Conservation (phyloP, 2,797 vertebrate species). For the Clamator glandarius region DNA sequence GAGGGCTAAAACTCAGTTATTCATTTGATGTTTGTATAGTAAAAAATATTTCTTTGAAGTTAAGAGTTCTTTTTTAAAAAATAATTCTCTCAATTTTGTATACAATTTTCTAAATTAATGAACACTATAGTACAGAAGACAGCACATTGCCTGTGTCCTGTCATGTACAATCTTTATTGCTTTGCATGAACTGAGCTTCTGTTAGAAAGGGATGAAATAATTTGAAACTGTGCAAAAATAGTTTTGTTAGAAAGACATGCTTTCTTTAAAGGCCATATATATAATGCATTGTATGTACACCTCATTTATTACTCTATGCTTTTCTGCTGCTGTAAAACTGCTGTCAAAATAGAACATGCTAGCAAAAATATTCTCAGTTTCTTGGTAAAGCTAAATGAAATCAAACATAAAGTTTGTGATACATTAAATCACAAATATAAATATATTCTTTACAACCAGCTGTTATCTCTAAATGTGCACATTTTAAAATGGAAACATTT, state of each 20-base stretch:
- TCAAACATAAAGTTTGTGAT: conserved; percentile 77
- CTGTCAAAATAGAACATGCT: conserved; percentile 62
- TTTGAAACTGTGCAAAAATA: conserved; percentile 32
- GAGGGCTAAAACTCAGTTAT: conserved; percentile 72
- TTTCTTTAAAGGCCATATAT: conserved; percentile 59
- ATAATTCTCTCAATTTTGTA: conserved; percentile 40
- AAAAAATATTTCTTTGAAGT: conserved; percentile 76
- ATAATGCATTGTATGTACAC: conserved; percentile 26
- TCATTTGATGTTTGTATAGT: conserved; percentile 46
- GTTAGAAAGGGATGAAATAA: conserved; percentile 53
- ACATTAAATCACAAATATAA: conserved; percentile 81
- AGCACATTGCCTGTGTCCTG: neutral
- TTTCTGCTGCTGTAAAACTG: conserved; percentile 63
- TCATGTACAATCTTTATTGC: neutral
- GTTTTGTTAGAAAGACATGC: conserved; percentile 59
- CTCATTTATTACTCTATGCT: conserved; percentile 65
- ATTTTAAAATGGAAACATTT: conserved; percentile 77
- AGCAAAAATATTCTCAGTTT: conserved; percentile 65
- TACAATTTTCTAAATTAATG: conserved; percentile 62
- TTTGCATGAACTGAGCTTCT: conserved; percentile 44
- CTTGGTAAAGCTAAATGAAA: conserved; percentile 75
- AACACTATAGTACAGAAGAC: neutral
- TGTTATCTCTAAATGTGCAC: conserved; percentile 72
- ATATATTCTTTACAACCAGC: conserved; percentile 78
- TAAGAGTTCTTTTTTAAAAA: conserved; percentile 49